Base-by-base conservation (phyloP, 2,888 invertebrate genomes). In the Pachydiplax longipennis region DNA sequence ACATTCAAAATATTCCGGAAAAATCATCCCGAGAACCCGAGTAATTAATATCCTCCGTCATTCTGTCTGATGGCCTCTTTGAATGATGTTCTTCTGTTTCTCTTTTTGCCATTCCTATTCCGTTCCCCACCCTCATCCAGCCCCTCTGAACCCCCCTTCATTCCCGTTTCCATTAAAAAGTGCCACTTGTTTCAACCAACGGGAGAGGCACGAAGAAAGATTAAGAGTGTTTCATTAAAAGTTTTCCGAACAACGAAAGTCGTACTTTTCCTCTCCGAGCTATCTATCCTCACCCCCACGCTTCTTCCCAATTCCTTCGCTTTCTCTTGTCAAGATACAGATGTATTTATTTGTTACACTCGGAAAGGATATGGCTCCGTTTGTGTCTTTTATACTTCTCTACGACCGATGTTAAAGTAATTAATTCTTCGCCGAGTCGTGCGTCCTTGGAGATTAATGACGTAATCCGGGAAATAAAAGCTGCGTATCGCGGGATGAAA, bases 211-310 rank as follows among this genome's bases (percentile, higher is more conserved):
- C 15, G 87, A 65, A 65, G 87, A 65, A 61, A 87, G 61, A 87
- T 87, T 87, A 87, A 87, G 61, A 65, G 87, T 87, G 61, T 65
- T 87, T 87, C 61, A 87, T 87, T 87, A 87, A 87, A 87, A 87
- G 37, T 87, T 87, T 87, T 87, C 61, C 87, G 65, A 87, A 87
- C 61, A 65, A 65, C 87, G 61, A 37, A 87, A 87, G 87, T 87
- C 87, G 83, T 83, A 58, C 83, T 83, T 83, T 83, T 83, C 83
- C 58, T 87, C 83, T 22, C 58, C 22, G 58, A 35, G 83, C 58
- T 83, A 83, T 83, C 83, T 58, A 83, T 83, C 58, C 58, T 83
- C 58, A 58, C 35, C 58, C 31, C 53, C 53, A 48, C 18, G 18
- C 25, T 15, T 1, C 37, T 8, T 18, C 22, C 35, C 58, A 1